phyloP scores from a whole-genome alignment of 2,113 vertebrate species.

The Forbesichthys agassizii region DNA sequence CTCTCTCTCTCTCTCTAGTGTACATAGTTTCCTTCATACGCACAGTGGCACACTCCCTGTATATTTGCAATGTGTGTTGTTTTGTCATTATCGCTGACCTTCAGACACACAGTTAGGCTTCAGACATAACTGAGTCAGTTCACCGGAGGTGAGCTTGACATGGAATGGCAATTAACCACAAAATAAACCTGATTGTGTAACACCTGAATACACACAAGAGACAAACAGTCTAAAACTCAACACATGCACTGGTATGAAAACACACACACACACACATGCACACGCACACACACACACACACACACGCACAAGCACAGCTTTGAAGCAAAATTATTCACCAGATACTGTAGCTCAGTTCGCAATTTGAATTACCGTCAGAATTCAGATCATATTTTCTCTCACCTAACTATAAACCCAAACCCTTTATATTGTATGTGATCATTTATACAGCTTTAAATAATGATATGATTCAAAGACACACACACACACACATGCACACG shows the following conservation, averaged over 20 bases:
- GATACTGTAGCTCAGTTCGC: too few species aligned
- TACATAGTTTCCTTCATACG: not conserved
- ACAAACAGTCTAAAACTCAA: not conserved
- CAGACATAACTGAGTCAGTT: not conserved
- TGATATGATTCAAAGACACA: too few species aligned
- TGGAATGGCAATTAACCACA: not conserved
- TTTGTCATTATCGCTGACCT: not conserved
- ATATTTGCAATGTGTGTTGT: conserved; percentile 3
- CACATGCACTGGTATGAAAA: conserved; percentile 1
- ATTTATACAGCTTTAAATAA: too few species aligned
- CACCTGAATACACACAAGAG: conserved; percentile 22
- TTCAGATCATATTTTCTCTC: too few species aligned
- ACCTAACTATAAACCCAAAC: too few species aligned
- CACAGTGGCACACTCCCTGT: conserved; percentile 3
- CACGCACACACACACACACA: conserved; percentile 4
- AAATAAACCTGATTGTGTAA: conserved; percentile 24
- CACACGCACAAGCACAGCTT: not conserved
- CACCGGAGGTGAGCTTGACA: not conserved
- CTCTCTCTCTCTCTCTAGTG: not conserved
- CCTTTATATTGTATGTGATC: too few species aligned
- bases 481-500: not conserved
- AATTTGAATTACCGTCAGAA: too few species aligned
- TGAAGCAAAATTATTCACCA: too few species aligned
- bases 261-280: conserved; percentile 5
- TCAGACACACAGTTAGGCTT: too few species aligned